Conservation (phyloP, 1,140 invertebrate genomes). For the Drosophila tropicalis region DNA sequence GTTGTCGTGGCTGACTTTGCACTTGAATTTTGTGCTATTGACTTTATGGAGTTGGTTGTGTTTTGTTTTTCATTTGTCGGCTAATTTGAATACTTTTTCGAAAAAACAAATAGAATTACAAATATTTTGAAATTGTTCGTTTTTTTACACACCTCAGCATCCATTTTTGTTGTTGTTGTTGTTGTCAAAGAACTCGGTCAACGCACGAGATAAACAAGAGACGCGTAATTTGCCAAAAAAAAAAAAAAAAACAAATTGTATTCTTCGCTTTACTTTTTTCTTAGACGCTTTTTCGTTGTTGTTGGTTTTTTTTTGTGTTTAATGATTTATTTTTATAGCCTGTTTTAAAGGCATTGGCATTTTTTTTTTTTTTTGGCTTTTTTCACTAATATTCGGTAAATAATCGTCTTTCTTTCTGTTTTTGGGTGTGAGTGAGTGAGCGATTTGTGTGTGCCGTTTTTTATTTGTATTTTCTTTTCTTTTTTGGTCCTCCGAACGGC, state of each 20-base stretch:
- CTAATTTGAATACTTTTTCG: neutral
- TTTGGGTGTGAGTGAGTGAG: neutral
- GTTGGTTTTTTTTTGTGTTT: conserved; percentile 34
- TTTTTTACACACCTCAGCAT: conserved; percentile 70
- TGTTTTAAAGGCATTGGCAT: conserved; percentile 42
- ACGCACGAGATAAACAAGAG: conserved; percentile 47
- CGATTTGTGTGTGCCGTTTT: conserved; percentile 20
- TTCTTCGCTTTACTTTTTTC: conserved; percentile 6
- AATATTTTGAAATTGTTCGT: conserved; percentile 10
- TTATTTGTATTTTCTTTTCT: conserved; percentile 3
- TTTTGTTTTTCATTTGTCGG: conserved; percentile 8
- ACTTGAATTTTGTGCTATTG: conserved; percentile 50
- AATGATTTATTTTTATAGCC: conserved; percentile 68
- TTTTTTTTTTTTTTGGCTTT: conserved; percentile 11
- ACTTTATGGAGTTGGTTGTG: neutral
- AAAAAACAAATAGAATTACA: neutral
- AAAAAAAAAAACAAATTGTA: conserved; percentile 35
- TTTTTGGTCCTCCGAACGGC: conserved; percentile 42
- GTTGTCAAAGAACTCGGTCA: conserved; percentile 66
- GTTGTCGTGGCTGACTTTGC: conserved; percentile 47
- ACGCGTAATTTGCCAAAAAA: conserved; percentile 40
- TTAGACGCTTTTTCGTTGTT: neutral
- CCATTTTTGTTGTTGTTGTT: conserved; percentile 49
- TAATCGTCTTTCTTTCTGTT: neutral
- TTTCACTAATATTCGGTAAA: neutral